Evolutionary conservation across 2,113 vertebrate species (phyloP), one percentile per base, ranked within the genome.

Genomic region (Bungarus multicinctus): DNA sequence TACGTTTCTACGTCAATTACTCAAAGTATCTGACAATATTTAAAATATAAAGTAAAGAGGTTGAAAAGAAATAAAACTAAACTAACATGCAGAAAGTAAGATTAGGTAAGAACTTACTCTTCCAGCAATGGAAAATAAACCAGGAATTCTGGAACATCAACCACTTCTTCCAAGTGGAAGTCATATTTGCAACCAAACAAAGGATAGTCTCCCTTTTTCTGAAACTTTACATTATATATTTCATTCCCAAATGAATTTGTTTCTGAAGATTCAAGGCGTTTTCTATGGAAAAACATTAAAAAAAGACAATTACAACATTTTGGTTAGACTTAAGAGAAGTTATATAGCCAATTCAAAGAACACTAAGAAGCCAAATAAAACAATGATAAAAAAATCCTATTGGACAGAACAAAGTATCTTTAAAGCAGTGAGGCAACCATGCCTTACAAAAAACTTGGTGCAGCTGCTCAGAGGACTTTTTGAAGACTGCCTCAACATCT

Each of bases 151-250:
- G 99, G 99, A 3, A 99, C 98, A 92, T 99, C 97, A 91, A 99
- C 99, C 2, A 99, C 99, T 39, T 98, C 99, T 97, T 99, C 99
- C 54, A 99, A 98, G 95, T 97, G 98, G 96, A 99, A 99, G 96
- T 99, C 98, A 93, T 99, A 99, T 96, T 99, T 98, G 97, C 99
- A 99, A 92, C 99, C 99, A 92, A 99, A 99, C 93, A 99, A 97
- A 6, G 99, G 98, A 90, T 99, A 99, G 6, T 96, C 97, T 81
- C 98, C 98, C 94, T 99, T 99, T 96, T 98, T 98, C 95, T 98
- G 97, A 95, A 99, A 99, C 87, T 97, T 98, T 20, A 99, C 99
- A 3, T 95, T 98, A 92, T 99, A 99, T 5, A 99, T 98, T 11
- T 99, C 98, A 90, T 99, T 99, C 25, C 99, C 99, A 97, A 99